Base-by-base conservation (phyloP, 2,888 invertebrate genomes). In the Brachyptera putata region DNA sequence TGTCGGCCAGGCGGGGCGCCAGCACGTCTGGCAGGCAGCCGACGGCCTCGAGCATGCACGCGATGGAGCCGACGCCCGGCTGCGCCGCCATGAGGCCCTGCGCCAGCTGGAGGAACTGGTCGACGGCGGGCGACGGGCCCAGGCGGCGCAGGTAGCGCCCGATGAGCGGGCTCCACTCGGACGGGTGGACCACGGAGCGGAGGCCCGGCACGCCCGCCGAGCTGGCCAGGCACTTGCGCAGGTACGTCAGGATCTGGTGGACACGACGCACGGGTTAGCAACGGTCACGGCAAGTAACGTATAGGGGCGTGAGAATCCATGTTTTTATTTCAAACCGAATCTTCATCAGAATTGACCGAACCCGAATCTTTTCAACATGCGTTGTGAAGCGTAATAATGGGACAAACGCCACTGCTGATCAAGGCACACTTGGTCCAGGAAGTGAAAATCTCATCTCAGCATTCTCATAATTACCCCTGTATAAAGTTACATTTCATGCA, bases 41-140 rank as follows among this genome's bases (percentile, higher is more conserved):
- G n/a, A 93, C 79, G 21, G 92, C 79, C 75, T 95, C 94, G 66
- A 91, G 77, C 70, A 95, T 79, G 67, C 89, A 91, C 58, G 86
- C 84, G 56, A 94, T 73, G 0, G 86, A 77, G 74, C 84, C 81
- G 46, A 82, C 71, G 68, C 81, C 85, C 72, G 87, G 82, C 68
- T 82, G 84, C 22, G 85, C 84, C 61, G 79, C 80, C 55, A 88
- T 75, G 30, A 87, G 73, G 11, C 82, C 78, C 59, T 84, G 84
- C 57, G 89, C 81, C 72, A 91, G 81, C 49, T 79, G 78, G 21
- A 86, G 72, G 71, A 90, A 91, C 66, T 84, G 79, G 67, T 84
- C 78, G 21, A 91, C 70, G 75, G 73, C 57, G 79, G 1, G 80
- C 78, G 5, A 80, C 76, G 64, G 58, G 43, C 66, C 61, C 14